Evolutionary conservation across 1,140 invertebrate species (phyloP), one percentile per base, ranked within the genome.

Genomic region (Drosophila aff.): DNA sequence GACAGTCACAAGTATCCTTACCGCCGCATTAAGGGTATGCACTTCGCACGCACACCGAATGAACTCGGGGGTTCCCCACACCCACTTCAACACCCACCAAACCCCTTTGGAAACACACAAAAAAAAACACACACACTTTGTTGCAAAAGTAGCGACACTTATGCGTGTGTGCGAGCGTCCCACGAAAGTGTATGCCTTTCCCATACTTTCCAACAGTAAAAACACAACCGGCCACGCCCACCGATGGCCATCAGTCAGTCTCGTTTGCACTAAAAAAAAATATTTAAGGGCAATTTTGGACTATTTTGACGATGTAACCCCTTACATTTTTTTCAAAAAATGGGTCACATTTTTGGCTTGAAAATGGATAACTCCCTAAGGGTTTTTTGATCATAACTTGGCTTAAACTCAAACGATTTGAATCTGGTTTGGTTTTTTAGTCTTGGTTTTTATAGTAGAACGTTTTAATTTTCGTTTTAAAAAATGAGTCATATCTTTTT

Each of bases 91-190:
- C 15, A 13, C 53, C 10, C 43, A 4, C 23, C n/a, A 13, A 4
- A 40, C 47, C 28, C 13, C 13, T 10, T 33, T 10, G 23, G 26
- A 47, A n/a, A 36, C 13, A 3, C 36, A 38, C 55, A 23, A 28
- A 31, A 46, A 75, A 44, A 44, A 21, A 33, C 59, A 81, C 72
- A 81, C 73, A 83, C 80, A 78, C 65, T 87, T 83, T 63, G 58
- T 57, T 66, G 46, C 55, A 78, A 87, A 53, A 87, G 80, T 83
- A 81, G 84, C 84, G 63, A 63, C 77, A 75, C 84, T 87, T 87
- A 87, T 89, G 84, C 81, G 73, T 78, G 76, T 86, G 75, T 82
- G 82, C 76, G 69, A 60, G 55, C 52, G 66, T 62, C 63, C 44
- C 58, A 31, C 43, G 49, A 75, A 74, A 73, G 50, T 58, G 38